Percentiles rank a stretch among this genome's conserved stretches.
phyloP scores from a whole-genome alignment of 2,888 invertebrate species.

The Dolomedes plantarius region DNA sequence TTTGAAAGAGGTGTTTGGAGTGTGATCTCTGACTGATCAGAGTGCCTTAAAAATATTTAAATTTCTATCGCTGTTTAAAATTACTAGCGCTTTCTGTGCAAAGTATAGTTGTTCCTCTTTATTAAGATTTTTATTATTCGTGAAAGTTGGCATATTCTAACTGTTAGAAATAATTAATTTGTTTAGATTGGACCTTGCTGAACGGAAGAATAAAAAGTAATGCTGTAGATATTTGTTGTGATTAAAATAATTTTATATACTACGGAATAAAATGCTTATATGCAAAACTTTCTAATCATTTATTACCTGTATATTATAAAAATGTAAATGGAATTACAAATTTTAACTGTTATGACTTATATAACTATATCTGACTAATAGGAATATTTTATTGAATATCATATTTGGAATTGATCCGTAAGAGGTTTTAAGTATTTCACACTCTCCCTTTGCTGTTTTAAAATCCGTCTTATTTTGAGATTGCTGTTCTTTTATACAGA shows the following conservation, averaged over 20 bases:
- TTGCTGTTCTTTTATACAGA: too few relatives aligned
- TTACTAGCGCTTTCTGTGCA: not conserved
- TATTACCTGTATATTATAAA: not conserved
- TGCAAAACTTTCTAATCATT: not conserved
- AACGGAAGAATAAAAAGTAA: not conserved
- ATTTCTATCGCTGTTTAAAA: not conserved
- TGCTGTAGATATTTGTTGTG: not conserved
- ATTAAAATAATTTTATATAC: not conserved
- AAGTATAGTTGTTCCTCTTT: not conserved
- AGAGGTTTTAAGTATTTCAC: too few relatives aligned
- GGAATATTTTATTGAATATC: not conserved
- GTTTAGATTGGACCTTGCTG: too few relatives aligned
- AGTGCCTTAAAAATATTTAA: not conserved
- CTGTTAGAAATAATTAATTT: not conserved
- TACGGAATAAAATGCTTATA: not conserved
- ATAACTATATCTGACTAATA: not conserved
- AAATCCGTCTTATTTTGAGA: too few relatives aligned
- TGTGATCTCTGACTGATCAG: not conserved
- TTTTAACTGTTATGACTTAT: not conserved
- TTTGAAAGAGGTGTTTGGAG: not conserved
- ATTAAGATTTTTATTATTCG: not conserved
- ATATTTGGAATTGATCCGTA: too few relatives aligned
- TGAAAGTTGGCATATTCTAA: not conserved
- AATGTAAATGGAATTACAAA: constrained; percentile 5
- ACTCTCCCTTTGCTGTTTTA: too few relatives aligned